Evolutionary conservation across 2,113 vertebrate genomes (phyloP).

Genomic region (Panurus biarmicus): DNA sequence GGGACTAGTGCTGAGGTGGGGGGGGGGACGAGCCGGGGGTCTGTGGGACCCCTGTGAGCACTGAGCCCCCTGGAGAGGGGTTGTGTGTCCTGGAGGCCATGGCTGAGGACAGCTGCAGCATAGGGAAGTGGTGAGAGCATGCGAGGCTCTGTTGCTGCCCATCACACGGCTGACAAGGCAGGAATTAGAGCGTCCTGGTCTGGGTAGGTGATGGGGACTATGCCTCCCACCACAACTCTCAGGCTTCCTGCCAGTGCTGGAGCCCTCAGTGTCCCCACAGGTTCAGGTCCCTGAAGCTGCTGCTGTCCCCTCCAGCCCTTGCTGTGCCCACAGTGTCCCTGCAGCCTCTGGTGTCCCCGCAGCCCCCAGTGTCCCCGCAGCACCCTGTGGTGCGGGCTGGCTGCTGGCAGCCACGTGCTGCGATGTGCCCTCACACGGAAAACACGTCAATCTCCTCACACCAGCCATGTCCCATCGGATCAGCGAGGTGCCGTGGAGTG

Average conservation of each 20-base stretch:
- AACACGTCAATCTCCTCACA: neutral
- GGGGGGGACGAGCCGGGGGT: neutral
- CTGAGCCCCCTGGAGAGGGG: neutral
- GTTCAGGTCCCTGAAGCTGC: neutral
- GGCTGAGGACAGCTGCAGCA: neutral
- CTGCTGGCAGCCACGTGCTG: neutral
- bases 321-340: neutral
- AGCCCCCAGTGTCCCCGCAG: neutral
- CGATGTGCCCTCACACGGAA: neutral
- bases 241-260: neutral
- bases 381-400: neutral
- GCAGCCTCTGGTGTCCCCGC: accelerated
- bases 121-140: neutral
- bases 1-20: neutral
- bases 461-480: neutral
- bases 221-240: neutral
- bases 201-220: neutral
- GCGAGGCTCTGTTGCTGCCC: neutral
- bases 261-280: neutral
- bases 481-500: neutral
- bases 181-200: neutral
- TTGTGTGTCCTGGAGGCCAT: neutral
- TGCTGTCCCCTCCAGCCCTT: neutral
- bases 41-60: neutral
- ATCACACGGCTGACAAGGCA: accelerated